Evolutionary conservation across 2,113 vertebrate genomes (phyloP).

Genomic region (Channa argus): DNA sequence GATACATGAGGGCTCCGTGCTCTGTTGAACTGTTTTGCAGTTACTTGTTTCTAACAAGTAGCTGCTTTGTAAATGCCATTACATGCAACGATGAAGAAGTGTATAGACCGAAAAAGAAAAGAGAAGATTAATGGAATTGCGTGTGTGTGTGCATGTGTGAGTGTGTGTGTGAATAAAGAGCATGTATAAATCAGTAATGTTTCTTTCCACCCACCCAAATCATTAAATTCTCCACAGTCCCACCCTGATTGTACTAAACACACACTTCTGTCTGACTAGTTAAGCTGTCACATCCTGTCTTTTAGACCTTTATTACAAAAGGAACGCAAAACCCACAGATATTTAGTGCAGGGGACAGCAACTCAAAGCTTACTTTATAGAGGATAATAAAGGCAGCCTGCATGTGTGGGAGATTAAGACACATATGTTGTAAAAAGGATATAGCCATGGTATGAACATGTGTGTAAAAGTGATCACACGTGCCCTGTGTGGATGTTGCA

Average conservation of each 20-base stretch:
- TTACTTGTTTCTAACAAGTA: too few species aligned
- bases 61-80: background rate
- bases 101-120: background rate
- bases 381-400: constrained; percentile 16
- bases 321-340: background rate
- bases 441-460: constrained; percentile 4
- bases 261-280: constrained; percentile 31
- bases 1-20: too few species aligned
- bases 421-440: background rate
- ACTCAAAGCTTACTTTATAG: constrained; percentile 1
- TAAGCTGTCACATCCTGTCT: constrained; percentile 3
- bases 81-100: background rate
- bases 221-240: constrained; percentile 63
- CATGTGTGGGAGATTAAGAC: constrained; percentile 43
- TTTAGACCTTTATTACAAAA: background rate
- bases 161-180: constrained; percentile 3
- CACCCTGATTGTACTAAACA: constrained; percentile 52
- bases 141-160: background rate
- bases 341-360: constrained; percentile 9
- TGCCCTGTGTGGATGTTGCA: constrained; percentile 40
- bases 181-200: constrained; percentile 47
- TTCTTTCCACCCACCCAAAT: constrained; percentile 33
- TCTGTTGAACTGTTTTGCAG: too few species aligned
- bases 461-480: constrained; percentile 48
- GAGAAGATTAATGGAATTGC: constrained; percentile 7